phyloP scores from a whole-genome alignment of 2,113 vertebrate species.

The Myrmecophaga tridactyla region DNA sequence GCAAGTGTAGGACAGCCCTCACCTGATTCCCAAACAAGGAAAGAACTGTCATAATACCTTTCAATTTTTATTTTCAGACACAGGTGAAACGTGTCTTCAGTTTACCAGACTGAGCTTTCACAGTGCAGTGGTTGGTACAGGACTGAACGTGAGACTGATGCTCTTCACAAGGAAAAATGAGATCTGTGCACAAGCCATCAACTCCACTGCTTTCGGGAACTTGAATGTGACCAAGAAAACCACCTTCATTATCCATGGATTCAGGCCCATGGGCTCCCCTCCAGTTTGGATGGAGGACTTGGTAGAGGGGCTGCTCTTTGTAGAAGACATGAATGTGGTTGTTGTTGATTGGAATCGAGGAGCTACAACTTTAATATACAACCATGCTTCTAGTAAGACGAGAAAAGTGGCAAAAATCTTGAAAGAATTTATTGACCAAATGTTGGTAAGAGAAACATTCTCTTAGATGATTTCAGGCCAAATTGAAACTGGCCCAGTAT shows the following conservation, averaged over 20 bases:
- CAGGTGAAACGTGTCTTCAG: slow-evolving; percentile 83
- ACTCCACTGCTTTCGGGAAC: slow-evolving; percentile 78
- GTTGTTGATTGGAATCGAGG: slow-evolving; percentile 96
- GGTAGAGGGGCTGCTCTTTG: slow-evolving; percentile 83
- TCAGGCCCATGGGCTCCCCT: slow-evolving; percentile 89
- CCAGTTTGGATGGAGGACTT: slow-evolving; percentile 89
- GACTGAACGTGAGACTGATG: slow-evolving; percentile 88
- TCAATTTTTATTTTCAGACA: slow-evolving; percentile 78
- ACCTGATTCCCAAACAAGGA: not conserved
- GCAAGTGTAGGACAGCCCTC: not conserved
- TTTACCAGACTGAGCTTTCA: slow-evolving; percentile 90
- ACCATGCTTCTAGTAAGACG: slow-evolving; percentile 84
- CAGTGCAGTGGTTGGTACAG: slow-evolving; percentile 89
- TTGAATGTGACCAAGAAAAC: slow-evolving; percentile 87
- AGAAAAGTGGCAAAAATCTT: slow-evolving; percentile 88
- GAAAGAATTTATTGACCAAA: slow-evolving; percentile 87
- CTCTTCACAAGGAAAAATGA: slow-evolving; percentile 89
- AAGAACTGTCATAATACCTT: not conserved
- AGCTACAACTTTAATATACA: slow-evolving; percentile 92
- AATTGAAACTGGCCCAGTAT: not conserved
- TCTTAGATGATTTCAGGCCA: not conserved
- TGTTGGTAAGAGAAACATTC: slow-evolving; percentile 85
- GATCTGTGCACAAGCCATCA: slow-evolving; percentile 85
- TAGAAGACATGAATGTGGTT: slow-evolving; percentile 89
- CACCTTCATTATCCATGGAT: slow-evolving; percentile 92